A percentile compares a stretch with the other conserved stretches of the same genome.
These are phyloP conservation scores for Nephrocerus scutellatus DNA, from an alignment of 2,888 invertebrate genomes.

Conservation along the genomic window DNA sequence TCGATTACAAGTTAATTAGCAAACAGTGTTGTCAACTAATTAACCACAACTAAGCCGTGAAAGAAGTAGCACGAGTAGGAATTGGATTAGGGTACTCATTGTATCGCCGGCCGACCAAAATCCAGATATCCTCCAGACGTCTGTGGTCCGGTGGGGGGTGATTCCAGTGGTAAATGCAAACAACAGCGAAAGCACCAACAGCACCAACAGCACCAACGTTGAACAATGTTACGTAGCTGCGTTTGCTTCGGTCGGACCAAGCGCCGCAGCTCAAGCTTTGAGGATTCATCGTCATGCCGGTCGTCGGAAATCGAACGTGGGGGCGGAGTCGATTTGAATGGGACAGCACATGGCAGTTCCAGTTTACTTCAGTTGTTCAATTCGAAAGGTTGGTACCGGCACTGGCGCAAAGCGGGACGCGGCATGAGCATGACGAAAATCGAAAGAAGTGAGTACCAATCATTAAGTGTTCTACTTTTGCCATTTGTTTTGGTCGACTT, in stretches of 20 bases:
- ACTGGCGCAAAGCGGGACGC: constrained; percentile 60
- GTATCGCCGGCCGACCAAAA: too few relatives aligned
- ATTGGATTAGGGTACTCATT: too few relatives aligned
- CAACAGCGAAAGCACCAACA: background rate
- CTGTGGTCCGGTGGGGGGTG: too few relatives aligned
- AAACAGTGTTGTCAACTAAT: too few relatives aligned
- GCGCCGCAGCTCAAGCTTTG: constrained; percentile 46
- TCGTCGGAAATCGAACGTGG: constrained; percentile 47
- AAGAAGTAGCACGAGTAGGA: too few relatives aligned
- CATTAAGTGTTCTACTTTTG: too few relatives aligned
- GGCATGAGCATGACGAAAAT: constrained; percentile 67
- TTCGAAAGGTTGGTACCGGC: constrained; percentile 58
- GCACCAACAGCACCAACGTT: constrained; percentile 2
- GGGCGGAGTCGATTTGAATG: constrained; percentile 27
- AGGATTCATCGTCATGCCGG: constrained; percentile 47
- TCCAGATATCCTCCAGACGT: too few relatives aligned
- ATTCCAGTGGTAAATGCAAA: too few relatives aligned
- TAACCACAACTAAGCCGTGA: too few relatives aligned
- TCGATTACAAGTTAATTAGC: too few relatives aligned
- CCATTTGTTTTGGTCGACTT: constrained; percentile 1
- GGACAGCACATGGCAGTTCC: constrained; percentile 27
- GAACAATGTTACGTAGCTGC: constrained; percentile 44
- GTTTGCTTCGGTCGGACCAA: constrained; percentile 44
- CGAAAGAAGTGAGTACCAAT: constrained; percentile 63
- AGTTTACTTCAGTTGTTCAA: constrained; percentile 44